Evolutionary conservation across 2,888 invertebrate genomes (phyloP), one percentile per base, ranked within the genome.

Genomic region (Eupithecia subfuscata): DNA sequence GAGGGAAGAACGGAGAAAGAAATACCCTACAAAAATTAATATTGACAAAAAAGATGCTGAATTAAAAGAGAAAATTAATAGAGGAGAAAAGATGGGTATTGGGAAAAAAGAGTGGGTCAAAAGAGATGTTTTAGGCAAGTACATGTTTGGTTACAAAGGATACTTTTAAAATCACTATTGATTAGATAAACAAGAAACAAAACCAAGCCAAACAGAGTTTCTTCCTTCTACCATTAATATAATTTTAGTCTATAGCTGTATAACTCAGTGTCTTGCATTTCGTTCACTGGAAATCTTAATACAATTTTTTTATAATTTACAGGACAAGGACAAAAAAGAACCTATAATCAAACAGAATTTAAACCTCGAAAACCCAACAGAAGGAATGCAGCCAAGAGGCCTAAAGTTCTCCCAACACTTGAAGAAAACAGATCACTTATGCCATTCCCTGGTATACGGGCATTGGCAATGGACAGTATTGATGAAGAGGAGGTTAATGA

Each of bases 1-100:
- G 98, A 96, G 96, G 80, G 96, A 96, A 71, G 98, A 98, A 84
- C 95, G 99, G 70, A 97, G 96, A 88, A 97, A 95, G 91, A 97
- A 96, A 84, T 98, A 96, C 90, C 98, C 98, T 0, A 97, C 97
- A 0, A 95, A 95, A 82, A 95, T 92, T 37, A 98, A 97, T 87
- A 95, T 97, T 43, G 96, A 96, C 77, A 95, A 96, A 80, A 95
- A 96, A 84, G 95, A 95, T 80, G 95, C 96, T 56, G 95, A 96
- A 78, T 91, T 95, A 48, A 95, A 96, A 78, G 97, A 97, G 85
- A 96, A 96, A 86, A 85, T 96, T 72, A 95, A 96, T 78, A 95
- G 98, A 78, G 98, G 98, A 37, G 98, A 98, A 93, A 96, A 96
- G 85, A 95, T 97, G 85, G 95, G 95, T 18, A 88, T 94, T 12